Base-by-base conservation (phyloP, 2,888 invertebrate species). In the Timema cristinae region DNA sequence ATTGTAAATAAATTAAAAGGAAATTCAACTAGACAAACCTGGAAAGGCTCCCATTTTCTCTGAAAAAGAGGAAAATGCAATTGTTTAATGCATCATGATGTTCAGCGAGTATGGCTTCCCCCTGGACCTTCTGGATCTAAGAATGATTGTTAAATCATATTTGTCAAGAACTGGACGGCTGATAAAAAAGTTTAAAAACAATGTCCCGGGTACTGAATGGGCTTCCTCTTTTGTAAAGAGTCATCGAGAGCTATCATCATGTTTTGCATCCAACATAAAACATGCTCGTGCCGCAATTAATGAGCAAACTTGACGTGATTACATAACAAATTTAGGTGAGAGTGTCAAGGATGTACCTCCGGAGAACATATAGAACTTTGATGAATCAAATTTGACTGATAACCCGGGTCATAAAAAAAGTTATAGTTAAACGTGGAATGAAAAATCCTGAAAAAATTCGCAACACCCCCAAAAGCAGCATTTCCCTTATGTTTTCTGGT, bases 401-500 rank as follows among this genome's bases (percentile, higher is more conserved):
- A 79, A 82, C 71, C 79, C 79, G 49, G 79, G 79, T 5, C n/a
- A n/a, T n/a, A n/a, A n/a, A n/a, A n/a, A 74, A 72, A 32, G 78
- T 77, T 77, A 75, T 77, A 7, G 76, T 74, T 32, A 75, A 78
- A 75, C 72, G 78, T 71, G 79, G 79, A 15, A 67, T 67, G 4
- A 81, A 82, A 76, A 80, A 82, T 72, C 79, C 80, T 7, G 80
- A 82, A 71, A 73, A 78, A 50, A 77, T 81, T 32, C 77, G 79
- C 72, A 80, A 82, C 72, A 73, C 75, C 50, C 76, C 79, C 4
- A 83, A 83, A 73, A 71, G 77, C 11, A 74, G 79, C 2, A 77
- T 77, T 15, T 80, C 79, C 11, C 50, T 81, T 2, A 83, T 83
- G 82, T 77, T 83, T 73, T 77, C 80, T 70, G 80, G 77, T 11